Conservation (phyloP, 2,888 invertebrate genomes). For the Drosophila seclusa region DNA sequence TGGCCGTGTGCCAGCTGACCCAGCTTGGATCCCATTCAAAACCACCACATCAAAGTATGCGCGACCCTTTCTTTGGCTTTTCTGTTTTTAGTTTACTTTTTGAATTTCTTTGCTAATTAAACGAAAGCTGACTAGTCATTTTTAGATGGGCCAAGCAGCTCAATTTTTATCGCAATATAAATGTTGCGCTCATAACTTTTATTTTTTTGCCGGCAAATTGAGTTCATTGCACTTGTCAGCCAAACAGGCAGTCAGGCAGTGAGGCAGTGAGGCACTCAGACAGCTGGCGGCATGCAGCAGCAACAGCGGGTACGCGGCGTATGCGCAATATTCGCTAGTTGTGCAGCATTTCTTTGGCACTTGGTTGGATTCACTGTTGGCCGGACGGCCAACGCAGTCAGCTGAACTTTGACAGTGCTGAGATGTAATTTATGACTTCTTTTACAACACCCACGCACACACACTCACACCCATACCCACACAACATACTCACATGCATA, state of each 20-base stretch:
- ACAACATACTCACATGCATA: constrained; percentile 8
- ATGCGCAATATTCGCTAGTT: constrained; percentile 81
- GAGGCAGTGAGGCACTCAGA: constrained; percentile 28
- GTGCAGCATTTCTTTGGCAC: constrained; percentile 80
- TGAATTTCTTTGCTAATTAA: constrained; percentile 64
- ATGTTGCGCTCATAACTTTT: constrained; percentile 66
- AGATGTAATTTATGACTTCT: constrained; percentile 77
- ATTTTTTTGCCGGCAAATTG: constrained; percentile 59
- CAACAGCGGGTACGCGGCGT: constrained; percentile 63
- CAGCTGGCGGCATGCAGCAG: constrained; percentile 60
- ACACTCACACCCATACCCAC: constrained; percentile 15
- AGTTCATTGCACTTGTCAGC: constrained; percentile 78
- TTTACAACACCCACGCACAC: constrained; percentile 71
- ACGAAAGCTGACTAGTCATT: constrained; percentile 57
- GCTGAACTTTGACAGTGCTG: constrained; percentile 79
- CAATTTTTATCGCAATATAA: constrained; percentile 65
- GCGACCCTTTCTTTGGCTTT: constrained; percentile 26
- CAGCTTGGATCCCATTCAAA: constrained; percentile 23
- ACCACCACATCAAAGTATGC: constrained; percentile 73
- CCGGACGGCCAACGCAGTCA: constrained; percentile 67
- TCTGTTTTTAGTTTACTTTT: constrained; percentile 11
- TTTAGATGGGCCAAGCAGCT: constrained; percentile 47
- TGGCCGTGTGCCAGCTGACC: constrained; percentile 11
- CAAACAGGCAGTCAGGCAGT: constrained; percentile 9
- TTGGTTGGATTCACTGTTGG: constrained; percentile 61